Evolutionary conservation across 2,888 invertebrate genomes (phyloP), one percentile per base, ranked within the genome.

Genomic region (Andrena camellia): DNA sequence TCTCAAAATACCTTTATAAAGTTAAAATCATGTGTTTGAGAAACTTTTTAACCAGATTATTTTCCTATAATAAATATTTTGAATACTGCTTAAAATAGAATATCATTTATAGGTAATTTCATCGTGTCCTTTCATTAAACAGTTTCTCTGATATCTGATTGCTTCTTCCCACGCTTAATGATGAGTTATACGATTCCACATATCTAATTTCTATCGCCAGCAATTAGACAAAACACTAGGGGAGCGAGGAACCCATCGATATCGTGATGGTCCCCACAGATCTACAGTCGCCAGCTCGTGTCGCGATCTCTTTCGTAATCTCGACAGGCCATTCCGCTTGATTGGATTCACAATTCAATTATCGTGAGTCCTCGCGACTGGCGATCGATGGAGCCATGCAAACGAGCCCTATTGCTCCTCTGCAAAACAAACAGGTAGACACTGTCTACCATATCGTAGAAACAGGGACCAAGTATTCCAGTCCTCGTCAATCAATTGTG

Each of bases 331-430:
- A 86, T 86, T 83, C 74, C 82, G 86, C 86, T 84, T 88, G 87
- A 88, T 88, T 88, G 87, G 87, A 88, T 88, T 86, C 87, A 86
- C 87, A 84, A 88, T 87, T 88, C 87, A 88, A 88, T 88, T 88
- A 88, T 87, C 87, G 81, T 72, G 76, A 81, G 83, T 86, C 79
- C 84, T 84, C 86, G 81, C 81, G 73, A 78, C 70, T 78, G 71
- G 10, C 77, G 83, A 84, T 87, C 87, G 87, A 88, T 87, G 75
- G 87, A 71, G 68, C 80, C 84, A 84, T 86, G 87, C 87, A 88
- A 88, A 86, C 86, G 86, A 83, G 86, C 86, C 82, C 78, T 86
- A 86, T 85, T 79, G 87, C 86, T 84, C 69, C 76, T 84, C 84
- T 63, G 76, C 86, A 86, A 87, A 87, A 87, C 84, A 86, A 87